Evolutionary conservation across 2,888 invertebrate genomes (phyloP).

Genomic region (Drosophila lutescens): DNA sequence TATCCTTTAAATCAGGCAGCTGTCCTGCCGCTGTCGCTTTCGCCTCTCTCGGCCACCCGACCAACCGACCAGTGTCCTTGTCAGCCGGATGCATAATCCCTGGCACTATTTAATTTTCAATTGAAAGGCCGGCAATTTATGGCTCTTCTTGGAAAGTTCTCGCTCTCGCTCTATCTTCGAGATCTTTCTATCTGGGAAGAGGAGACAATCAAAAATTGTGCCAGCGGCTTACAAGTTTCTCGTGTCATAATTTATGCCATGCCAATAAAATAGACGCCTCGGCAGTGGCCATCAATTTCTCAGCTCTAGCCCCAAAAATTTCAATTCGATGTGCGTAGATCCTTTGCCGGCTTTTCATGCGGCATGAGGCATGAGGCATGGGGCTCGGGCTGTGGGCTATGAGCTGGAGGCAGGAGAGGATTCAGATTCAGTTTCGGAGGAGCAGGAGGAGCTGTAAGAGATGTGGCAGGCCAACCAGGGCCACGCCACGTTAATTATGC

Average conservation of each 20-base stretch:
- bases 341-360: slow-evolving; percentile 21
- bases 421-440: not conserved
- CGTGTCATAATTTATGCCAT: slow-evolving; percentile 70
- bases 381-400: not conserved
- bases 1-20: slow-evolving; percentile 71
- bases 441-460: slow-evolving; percentile 27
- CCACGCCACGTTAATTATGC: slow-evolving; percentile 66
- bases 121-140: slow-evolving; percentile 68
- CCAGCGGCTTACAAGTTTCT: slow-evolving; percentile 72
- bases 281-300: slow-evolving; percentile 45
- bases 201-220: slow-evolving; percentile 77
- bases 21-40: slow-evolving; percentile 38
- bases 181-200: not conserved
- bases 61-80: slow-evolving; percentile 3
- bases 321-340: slow-evolving; percentile 67
- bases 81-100: slow-evolving; percentile 60
- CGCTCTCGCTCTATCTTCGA: slow-evolving; percentile 6
- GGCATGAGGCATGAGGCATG: slow-evolving; percentile 12
- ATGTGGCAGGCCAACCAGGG: slow-evolving; percentile 64
- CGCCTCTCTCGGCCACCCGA: not conserved
- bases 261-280: slow-evolving; percentile 69
- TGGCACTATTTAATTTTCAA: slow-evolving; percentile 76
- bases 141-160: slow-evolving; percentile 45
- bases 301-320: slow-evolving; percentile 63
- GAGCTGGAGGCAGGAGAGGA: slow-evolving; percentile 21